A percentile compares a stretch with the other conserved stretches of the same genome.
These are phyloP conservation scores for Schizopygopsis pylzovi DNA, from an alignment of 2,797 vertebrate species.

Conservation along the genomic window DNA sequence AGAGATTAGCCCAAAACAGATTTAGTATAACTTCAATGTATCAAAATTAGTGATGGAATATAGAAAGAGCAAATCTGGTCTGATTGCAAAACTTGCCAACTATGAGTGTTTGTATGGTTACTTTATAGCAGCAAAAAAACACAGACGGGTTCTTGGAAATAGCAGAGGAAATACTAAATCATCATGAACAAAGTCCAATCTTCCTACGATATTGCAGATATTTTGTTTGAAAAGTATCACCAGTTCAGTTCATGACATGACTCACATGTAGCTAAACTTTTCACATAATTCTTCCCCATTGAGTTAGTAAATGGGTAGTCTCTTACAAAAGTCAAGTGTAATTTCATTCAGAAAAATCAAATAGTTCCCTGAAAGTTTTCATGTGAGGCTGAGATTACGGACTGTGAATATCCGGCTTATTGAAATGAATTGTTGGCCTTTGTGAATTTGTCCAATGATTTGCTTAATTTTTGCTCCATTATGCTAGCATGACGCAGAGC, in stretches of 20 bases:
- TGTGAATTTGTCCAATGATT: neutral
- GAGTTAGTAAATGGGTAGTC: neutral
- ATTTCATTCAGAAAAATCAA: neutral
- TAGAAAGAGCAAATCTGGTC: neutral
- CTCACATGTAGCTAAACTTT: neutral
- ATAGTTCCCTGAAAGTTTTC: neutral
- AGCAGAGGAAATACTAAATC: slow-evolving; percentile 5
- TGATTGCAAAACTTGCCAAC: neutral
- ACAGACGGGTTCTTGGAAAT: neutral
- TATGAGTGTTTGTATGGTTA: neutral
- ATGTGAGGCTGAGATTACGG: neutral
- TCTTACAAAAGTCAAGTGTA: neutral
- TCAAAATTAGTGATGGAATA: neutral
- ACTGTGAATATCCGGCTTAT: neutral
- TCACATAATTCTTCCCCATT: neutral
- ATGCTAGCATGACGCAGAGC: neutral
- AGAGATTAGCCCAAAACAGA: neutral
- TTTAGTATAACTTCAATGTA: neutral
- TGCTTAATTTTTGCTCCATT: neutral
- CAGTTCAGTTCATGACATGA: neutral
- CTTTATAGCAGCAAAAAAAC: neutral
- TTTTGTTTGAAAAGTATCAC: slow-evolving; percentile 28
- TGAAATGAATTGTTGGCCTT: neutral
- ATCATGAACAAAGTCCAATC: neutral
- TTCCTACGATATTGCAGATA: neutral